Evolutionary conservation across 2,888 invertebrate genomes (phyloP).

Genomic region (Cylindroiulus punctatus): DNA sequence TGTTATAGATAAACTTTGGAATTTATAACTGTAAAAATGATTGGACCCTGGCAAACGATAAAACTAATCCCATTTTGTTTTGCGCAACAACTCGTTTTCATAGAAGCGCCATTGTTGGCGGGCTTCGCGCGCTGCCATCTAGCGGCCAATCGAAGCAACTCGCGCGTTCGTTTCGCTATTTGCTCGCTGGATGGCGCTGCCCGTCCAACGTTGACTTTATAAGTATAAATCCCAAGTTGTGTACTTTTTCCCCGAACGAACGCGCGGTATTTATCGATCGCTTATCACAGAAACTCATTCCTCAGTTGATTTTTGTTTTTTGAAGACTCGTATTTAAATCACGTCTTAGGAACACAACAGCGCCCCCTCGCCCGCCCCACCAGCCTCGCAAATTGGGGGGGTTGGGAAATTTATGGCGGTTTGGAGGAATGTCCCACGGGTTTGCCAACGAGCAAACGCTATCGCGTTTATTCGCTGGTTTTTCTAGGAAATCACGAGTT

Average conservation of each 20-base stretch:
- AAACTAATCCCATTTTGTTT: too few species aligned
- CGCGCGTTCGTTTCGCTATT: neutral
- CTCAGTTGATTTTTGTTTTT: conserved; percentile 36
- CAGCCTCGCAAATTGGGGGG: neutral
- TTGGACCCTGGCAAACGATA: too few species aligned
- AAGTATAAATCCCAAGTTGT: neutral
- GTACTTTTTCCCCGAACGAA: neutral
- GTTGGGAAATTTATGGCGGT: neutral
- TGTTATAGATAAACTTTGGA: too few species aligned
- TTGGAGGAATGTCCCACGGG: neutral
- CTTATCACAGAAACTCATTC: neutral
- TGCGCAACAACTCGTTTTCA: neutral
- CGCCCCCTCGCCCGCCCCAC: neutral
- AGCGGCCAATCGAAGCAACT: neutral
- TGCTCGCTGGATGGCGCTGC: neutral
- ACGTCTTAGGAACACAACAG: neutral
- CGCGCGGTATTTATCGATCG: conserved; percentile 30
- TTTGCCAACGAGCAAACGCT: neutral
- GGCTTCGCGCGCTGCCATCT: neutral
- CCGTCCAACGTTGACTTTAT: neutral
- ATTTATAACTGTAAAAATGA: too few species aligned
- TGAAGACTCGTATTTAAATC: conserved; percentile 43
- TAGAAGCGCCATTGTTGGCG: neutral
- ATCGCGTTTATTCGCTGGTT: neutral
- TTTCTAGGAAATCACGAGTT: conserved; percentile 5